Base-by-base conservation (phyloP, 2,797 vertebrate genomes). In the Ctenosaura bakeri region DNA sequence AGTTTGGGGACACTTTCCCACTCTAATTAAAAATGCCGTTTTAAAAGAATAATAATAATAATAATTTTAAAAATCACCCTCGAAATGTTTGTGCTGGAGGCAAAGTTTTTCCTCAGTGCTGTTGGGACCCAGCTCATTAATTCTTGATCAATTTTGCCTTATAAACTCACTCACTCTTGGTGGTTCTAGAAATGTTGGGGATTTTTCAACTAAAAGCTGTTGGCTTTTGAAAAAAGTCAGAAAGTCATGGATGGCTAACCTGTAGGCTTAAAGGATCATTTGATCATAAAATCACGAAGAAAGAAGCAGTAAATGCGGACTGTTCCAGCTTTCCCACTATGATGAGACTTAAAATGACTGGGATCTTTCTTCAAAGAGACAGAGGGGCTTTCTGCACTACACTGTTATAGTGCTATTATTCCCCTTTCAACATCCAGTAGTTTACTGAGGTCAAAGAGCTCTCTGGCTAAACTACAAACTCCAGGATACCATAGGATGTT, bases 141-240 rank as follows among this genome's bases (percentile, higher is more conserved):
- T 92, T 93, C 94, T 95, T 95, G 94, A 95, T 96, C 95, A 94
- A 95, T 96, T 95, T 95, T 95, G 92, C 94, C 86, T 96, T 94
- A 89, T 93, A 92, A 95, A 94, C 50, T 62, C 90, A 52, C 32
- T 84, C 90, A 92, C 92, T 95, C 93, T 96, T 92, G 81, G 92
- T 90, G 92, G 91, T 90, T 87, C 88, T 94, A 89, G 94, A 90
- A 92, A 38, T 89, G 94, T 95, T 94, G 83, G 85, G 89, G 94
- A 62, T 0, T 0, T 92, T 18, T 93, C 26, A 85, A 90, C 94
- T 92, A 80, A 26, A 50, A 7, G 32, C 18, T 0, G 1, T 83
- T 92, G 87, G 77, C 80, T 94, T 89, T 79, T 91, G 87, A 69
- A 80, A 66, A 66, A 62, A 64, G 62, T 26, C 35, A 32, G 29